Conservation (phyloP, 2,888 invertebrate genomes). For the Latrodectus hesperus region DNA sequence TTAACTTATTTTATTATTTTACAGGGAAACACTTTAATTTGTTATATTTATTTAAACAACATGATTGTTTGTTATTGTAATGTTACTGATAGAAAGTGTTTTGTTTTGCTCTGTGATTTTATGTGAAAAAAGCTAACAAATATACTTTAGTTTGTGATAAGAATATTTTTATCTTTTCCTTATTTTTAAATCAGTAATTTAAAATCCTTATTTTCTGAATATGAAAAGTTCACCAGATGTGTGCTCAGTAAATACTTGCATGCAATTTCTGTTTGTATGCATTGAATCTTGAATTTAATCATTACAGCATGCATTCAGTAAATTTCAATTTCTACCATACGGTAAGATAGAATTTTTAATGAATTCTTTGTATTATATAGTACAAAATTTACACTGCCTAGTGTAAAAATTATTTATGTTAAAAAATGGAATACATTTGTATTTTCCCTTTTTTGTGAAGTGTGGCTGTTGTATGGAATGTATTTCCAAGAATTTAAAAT, state of each 20-base stretch:
- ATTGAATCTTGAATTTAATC: background rate
- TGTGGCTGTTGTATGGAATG: background rate
- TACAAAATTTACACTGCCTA: background rate
- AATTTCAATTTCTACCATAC: background rate
- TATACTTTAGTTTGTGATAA: background rate
- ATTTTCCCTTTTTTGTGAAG: background rate
- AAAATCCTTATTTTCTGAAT: too few relatives aligned
- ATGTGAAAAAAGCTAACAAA: background rate
- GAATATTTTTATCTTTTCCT: background rate
- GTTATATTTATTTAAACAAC: too few relatives aligned
- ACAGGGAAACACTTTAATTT: too few relatives aligned
- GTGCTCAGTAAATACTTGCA: background rate
- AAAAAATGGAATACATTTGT: too few relatives aligned
- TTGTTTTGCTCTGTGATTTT: background rate
- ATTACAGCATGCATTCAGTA: background rate
- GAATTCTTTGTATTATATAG: background rate
- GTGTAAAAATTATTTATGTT: background rate
- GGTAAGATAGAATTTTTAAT: background rate
- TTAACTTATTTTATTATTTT: too few relatives aligned
- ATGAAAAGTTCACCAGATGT: too few relatives aligned
- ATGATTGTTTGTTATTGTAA: background rate
- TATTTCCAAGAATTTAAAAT: too few relatives aligned
- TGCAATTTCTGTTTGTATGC: background rate
- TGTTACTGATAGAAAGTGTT: background rate
- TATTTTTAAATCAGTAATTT: background rate